These are phyloP conservation scores for Sparidentex hasta DNA, from an alignment of 2,797 vertebrate species.

Conservation along the genomic window DNA sequence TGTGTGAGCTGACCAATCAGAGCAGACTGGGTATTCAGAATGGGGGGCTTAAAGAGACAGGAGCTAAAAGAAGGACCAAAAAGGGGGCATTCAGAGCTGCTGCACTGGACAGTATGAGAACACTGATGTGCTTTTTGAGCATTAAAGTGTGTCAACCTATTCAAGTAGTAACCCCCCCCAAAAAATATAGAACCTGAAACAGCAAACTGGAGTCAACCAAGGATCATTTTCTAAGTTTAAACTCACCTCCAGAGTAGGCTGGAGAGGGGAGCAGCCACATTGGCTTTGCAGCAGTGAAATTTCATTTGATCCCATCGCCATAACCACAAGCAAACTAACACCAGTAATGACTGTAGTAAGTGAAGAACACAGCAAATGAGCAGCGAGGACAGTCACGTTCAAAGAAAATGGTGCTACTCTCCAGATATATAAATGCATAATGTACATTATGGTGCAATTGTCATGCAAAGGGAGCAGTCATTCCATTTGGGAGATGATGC, in stretches of 20 bases:
- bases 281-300: not conserved
- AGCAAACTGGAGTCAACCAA: not conserved
- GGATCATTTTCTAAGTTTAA: not conserved
- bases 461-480: constrained; percentile 47
- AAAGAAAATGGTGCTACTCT: constrained; percentile 1
- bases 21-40: too few species aligned
- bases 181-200: too few species aligned
- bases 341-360: constrained; percentile 2
- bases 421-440: constrained; percentile 18
- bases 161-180: too few species aligned
- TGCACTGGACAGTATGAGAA: too few species aligned
- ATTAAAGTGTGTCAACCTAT: too few species aligned
- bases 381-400: constrained; percentile 8
- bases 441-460: constrained; percentile 38
- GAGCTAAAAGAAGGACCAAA: too few species aligned
- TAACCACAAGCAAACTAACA: constrained; percentile 8
- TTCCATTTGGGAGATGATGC: constrained; percentile 67
- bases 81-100: too few species aligned
- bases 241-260: not conserved
- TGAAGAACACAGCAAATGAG: not conserved
- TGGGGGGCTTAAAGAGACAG: too few species aligned
- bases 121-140: too few species aligned
- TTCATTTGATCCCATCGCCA: not conserved
- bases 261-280: not conserved
- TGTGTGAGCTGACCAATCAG: too few species aligned